Base-by-base conservation (phyloP, 2,888 invertebrate species). In the Atethmia centrago region DNA sequence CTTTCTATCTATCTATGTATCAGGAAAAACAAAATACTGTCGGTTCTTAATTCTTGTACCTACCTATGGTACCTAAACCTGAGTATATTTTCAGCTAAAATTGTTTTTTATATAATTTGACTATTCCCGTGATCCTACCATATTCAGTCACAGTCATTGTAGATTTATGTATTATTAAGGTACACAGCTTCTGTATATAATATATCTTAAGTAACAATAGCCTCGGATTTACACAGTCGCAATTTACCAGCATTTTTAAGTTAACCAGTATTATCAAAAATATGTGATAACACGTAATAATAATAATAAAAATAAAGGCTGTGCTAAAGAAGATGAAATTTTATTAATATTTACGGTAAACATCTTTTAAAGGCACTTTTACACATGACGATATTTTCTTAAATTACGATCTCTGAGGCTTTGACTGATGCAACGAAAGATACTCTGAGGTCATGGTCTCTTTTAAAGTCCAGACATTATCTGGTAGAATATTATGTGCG, bases 11-110 rank as follows among this genome's bases (percentile, higher is more conserved):
- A n/a, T n/a, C 28, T 42, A 58, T 40, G 36, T 25, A 31, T 53
- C 0, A 53, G 21, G 42, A 9, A 49, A 51, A 79, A 72, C 25
- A 53, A 72, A 49, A 47, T 14, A 59, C 14, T 36, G 8, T 21
- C 16, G 7, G 21, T 1, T 21, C 10, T 12, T 10, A 21, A 10
- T 21, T 49, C 5, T 68, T 36, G 3, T 25, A 2, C 19, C 21
- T 36, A 59, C n/a, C 28, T 63, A 4, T 21, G 14, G 5, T 28
- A 36, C 36, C 5, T 36, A 28, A 42, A 63, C 21, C 2, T 19
- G 9, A 49, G 8, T n/a, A 31, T 64, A n/a, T 53, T 31, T 49
- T 31, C 16, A 16, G 8, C 7, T 31, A 63, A 49, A 45, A 55
- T 31, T 64, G 10, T 55, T 55, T 55, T 55, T 63, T 31, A 1